A percentile compares a stretch with the other conserved stretches of the same genome.
These are phyloP conservation scores for Diaphora mendica DNA, from an alignment of 2,888 invertebrate species.

Conservation along the genomic window DNA sequence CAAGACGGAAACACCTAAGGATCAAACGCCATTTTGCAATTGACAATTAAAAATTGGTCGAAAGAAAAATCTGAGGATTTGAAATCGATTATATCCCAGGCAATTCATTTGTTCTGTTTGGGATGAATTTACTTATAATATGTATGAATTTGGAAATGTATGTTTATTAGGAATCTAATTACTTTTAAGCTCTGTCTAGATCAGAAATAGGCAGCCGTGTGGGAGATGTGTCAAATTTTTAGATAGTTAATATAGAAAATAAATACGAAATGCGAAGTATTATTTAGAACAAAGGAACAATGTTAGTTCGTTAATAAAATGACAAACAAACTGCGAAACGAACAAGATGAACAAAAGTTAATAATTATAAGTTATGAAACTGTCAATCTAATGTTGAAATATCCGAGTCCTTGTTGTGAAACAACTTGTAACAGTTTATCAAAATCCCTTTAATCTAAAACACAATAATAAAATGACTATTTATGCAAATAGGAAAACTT, in stretches of 20 bases:
- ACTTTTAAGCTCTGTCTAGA: neutral
- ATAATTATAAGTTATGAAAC: neutral
- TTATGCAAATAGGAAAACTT: constrained; percentile 39
- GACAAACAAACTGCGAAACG: neutral
- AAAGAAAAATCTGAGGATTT: neutral
- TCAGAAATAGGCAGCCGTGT: neutral
- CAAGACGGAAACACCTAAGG: neutral
- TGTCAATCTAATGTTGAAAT: neutral
- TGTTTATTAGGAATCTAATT: neutral
- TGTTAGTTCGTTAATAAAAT: neutral
- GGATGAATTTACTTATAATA: too few species aligned
- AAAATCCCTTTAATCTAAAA: constrained; percentile 23
- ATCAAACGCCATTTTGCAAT: neutral
- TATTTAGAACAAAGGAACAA: neutral
- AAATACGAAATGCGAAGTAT: neutral
- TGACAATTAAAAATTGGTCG: neutral
- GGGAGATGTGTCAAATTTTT: neutral
- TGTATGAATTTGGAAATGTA: neutral
- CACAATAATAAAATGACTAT: constrained; percentile 19
- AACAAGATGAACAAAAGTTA: neutral
- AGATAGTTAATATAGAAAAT: neutral
- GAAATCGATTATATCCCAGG: too few species aligned
- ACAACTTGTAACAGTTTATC: neutral
- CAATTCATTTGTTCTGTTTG: too few species aligned
- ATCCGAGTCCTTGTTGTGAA: neutral